Conservation (phyloP, 2,113 vertebrate species). For the Microcebus jonahi region DNA sequence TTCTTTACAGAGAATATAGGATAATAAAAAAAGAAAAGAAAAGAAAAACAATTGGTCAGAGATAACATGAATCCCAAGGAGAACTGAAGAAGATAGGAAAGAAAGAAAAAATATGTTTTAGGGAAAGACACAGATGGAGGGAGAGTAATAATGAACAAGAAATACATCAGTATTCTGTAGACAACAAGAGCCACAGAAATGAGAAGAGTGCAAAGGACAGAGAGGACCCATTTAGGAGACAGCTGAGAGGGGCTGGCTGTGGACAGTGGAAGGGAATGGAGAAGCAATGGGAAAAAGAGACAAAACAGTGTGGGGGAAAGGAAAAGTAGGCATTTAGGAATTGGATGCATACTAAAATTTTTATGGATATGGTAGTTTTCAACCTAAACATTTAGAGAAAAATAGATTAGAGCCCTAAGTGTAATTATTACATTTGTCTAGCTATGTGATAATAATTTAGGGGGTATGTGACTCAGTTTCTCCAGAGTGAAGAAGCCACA, state of each 20-base stretch:
- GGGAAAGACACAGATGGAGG: neutral
- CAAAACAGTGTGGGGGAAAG: neutral
- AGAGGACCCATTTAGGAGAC: neutral
- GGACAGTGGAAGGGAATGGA: neutral
- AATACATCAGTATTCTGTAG: neutral
- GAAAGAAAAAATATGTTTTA: neutral
- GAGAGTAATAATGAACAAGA: neutral
- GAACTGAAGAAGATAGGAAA: neutral
- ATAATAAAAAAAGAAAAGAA: neutral
- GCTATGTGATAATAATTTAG: neutral
- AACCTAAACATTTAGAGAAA: neutral
- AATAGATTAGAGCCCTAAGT: neutral
- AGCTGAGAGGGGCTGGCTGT: neutral
- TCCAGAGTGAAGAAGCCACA: neutral
- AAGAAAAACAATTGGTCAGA: neutral
- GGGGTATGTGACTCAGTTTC: neutral
- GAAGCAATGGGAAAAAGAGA: neutral
- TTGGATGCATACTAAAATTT: neutral
- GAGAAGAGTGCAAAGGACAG: neutral
- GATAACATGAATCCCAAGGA: neutral
- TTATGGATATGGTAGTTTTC: neutral
- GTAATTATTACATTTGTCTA: neutral
- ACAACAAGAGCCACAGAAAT: neutral
- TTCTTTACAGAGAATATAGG: neutral
- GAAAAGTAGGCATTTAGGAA: neutral